A percentile compares a stretch with the other conserved stretches of the same genome.
Conservation (phyloP, 1,140 invertebrate genomes). For the Drosophila littoralis region DNA sequence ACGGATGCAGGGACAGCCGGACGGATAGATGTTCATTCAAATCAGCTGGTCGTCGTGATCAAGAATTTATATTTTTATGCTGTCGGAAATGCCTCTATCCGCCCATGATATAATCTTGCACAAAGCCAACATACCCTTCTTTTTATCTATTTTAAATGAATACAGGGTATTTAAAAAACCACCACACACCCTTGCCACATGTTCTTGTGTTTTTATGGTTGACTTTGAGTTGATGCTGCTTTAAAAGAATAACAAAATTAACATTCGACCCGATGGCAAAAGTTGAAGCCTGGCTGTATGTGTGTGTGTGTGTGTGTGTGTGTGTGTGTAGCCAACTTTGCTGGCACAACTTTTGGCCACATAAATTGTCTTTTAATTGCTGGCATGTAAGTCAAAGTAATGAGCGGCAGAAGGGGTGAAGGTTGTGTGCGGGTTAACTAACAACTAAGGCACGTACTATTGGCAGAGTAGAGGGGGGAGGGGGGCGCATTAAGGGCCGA, state of each 20-base stretch:
- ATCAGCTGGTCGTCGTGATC: too few relatives aligned
- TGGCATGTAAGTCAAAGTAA: conserved; percentile 10
- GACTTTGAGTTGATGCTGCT: conserved; percentile 22
- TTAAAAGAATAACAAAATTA: conserved; percentile 32
- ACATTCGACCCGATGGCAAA: conserved; percentile 8
- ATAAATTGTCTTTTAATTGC: conserved; percentile 73
- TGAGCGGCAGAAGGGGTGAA: too few relatives aligned
- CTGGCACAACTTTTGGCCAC: conserved; percentile 60
- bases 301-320: background rate
- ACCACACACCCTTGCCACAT: background rate
- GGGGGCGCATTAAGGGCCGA: background rate
- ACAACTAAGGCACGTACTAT: too few relatives aligned
- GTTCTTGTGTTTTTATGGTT: conserved; percentile 5
- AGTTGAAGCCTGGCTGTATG: conserved; percentile 29
- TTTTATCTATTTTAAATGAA: too few relatives aligned
- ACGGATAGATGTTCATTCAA: too few relatives aligned
- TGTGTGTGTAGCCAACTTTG: conserved; percentile 25
- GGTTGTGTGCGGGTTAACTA: too few relatives aligned
- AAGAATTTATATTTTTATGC: too few relatives aligned
- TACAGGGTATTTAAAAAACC: background rate
- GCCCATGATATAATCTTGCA: too few relatives aligned
- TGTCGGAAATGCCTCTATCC: too few relatives aligned
- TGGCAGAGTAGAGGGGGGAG: too few relatives aligned
- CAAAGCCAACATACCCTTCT: too few relatives aligned
- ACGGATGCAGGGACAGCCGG: too few relatives aligned